Conservation (phyloP, 2,113 vertebrate species). For the Zosterops hypoxanthus region DNA sequence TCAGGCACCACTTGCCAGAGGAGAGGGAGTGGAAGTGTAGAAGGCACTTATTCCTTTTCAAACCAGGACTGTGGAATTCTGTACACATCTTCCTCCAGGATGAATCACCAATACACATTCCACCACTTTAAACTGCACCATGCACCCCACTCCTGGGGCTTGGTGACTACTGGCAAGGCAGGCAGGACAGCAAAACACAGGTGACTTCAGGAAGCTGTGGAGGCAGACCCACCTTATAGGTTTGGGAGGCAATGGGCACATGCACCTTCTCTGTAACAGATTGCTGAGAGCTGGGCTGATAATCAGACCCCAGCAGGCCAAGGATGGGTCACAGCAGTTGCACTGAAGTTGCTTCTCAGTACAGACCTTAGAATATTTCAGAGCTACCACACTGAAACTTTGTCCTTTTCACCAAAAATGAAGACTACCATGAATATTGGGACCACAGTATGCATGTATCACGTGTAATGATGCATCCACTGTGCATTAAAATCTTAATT, state of each 20-base stretch:
- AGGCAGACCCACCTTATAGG: neutral
- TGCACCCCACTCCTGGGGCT: neutral
- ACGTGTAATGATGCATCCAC: neutral
- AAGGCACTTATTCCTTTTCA: neutral
- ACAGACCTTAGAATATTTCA: neutral
- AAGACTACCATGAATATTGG: neutral
- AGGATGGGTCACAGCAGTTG: neutral
- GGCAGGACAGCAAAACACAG: neutral
- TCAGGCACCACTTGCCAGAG: neutral
- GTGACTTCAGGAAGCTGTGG: neutral
- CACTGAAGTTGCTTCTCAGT: neutral
- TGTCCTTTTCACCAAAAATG: neutral
- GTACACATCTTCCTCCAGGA: neutral
- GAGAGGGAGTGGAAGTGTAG: neutral
- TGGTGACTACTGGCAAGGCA: neutral
- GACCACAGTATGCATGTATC: neutral
- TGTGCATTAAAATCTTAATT: slow-evolving; percentile 18
- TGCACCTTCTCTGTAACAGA: neutral
- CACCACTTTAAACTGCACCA: neutral
- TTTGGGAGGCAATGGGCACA: neutral
- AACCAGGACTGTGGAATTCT: neutral
- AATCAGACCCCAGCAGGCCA: neutral
- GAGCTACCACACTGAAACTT: neutral
- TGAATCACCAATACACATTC: neutral
- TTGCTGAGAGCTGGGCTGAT: neutral